A percentile compares a stretch with the other conserved stretches of the same genome.
These are phyloP conservation scores for Eristalis arbustorum DNA, from an alignment of 2,888 invertebrate genomes.

Conservation along the genomic window DNA sequence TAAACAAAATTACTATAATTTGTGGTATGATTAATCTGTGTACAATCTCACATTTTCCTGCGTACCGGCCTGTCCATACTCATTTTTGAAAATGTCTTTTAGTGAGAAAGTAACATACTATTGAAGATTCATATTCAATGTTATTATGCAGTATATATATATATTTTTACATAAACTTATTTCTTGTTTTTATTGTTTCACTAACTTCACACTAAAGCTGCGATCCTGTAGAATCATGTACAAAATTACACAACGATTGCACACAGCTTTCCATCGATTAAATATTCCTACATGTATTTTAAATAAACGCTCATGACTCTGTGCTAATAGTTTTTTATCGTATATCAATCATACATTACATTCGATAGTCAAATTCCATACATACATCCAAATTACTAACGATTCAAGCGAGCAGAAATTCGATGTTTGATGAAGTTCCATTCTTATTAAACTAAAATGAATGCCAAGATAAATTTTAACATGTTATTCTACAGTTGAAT, in stretches of 20 bases:
- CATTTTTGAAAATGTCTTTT: background rate
- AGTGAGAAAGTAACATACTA: background rate
- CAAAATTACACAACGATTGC: too few relatives aligned
- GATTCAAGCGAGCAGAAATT: too few relatives aligned
- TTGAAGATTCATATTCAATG: background rate
- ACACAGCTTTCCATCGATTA: too few relatives aligned
- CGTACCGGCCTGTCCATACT: background rate
- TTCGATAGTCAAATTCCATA: background rate
- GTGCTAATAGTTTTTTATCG: slow-evolving; percentile 56
- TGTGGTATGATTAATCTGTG: slow-evolving; percentile 64
- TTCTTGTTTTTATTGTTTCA: too few relatives aligned
- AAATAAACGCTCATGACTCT: slow-evolving; percentile 43
- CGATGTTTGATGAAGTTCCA: background rate
- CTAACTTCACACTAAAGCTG: too few relatives aligned
- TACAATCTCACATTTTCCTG: background rate
- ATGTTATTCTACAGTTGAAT: too few relatives aligned
- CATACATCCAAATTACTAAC: too few relatives aligned
- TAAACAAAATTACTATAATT: slow-evolving; percentile 72
- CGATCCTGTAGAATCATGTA: too few relatives aligned
- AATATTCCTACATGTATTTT: too few relatives aligned
- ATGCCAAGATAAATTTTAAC: too few relatives aligned
- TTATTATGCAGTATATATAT: background rate
- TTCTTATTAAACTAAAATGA: too few relatives aligned
- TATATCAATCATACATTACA: slow-evolving; percentile 42
- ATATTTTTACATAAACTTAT: background rate